These are phyloP conservation scores for Pelagia noctiluca DNA, from an alignment of 30 jellyfish, hydroid and myxozoan genomes.

Conservation along the genomic window DNA sequence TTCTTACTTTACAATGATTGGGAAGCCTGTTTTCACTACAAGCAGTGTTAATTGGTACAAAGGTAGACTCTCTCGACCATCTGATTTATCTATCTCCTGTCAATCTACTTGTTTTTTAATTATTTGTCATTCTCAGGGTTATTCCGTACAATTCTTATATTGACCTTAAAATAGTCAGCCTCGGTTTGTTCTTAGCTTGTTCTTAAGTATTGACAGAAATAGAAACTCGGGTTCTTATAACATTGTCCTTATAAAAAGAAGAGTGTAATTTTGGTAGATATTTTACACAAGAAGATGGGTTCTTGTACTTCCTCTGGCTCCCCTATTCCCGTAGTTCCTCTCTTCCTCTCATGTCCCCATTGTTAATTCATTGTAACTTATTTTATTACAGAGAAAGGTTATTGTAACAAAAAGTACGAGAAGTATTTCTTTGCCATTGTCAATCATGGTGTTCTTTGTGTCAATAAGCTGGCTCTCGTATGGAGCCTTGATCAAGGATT, in stretches of 20 bases:
- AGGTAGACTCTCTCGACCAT: no score
- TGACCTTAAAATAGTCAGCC: no score
- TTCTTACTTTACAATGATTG: no score
- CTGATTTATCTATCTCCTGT: no score
- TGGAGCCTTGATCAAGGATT: conserved; percentile 67
- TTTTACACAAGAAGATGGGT: no score
- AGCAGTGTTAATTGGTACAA: no score
- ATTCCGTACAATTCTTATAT: no score
- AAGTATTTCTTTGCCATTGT: conserved; percentile 75
- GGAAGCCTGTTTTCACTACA: no score
- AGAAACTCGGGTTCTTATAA: background rate
- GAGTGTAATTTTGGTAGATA: no score
- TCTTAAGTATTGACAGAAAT: background rate
- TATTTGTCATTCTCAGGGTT: no score
- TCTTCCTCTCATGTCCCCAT: background rate
- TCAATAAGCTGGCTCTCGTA: conserved; percentile 71
- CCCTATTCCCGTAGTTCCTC: background rate
- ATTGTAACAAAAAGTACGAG: conserved; percentile 61
- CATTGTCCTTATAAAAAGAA: background rate
- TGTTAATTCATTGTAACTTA: background rate
- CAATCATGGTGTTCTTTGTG: conserved; percentile 71
- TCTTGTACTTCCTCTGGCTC: background rate
- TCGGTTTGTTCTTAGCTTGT: no score
- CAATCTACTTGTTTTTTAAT: no score
- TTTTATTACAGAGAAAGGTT: conserved; percentile 59